Percentiles rank a stretch among this genome's conserved stretches.
phyloP scores from a whole-genome alignment of 2,888 invertebrate species.

The Thereva nobilitata region DNA sequence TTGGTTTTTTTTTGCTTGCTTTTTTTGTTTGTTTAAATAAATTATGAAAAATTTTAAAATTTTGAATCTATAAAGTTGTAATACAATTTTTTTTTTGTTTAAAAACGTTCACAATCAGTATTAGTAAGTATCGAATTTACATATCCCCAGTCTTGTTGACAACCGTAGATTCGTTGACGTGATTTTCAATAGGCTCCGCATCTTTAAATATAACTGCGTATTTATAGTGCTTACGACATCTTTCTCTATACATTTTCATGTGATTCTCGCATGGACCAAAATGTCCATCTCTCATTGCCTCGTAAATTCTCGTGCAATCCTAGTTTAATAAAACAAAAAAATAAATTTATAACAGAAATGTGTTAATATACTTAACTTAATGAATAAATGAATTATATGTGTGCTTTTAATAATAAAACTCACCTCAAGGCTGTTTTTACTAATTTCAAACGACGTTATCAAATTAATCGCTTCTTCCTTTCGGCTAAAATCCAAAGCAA shows the following conservation, averaged over 20 bases:
- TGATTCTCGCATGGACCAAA: slow-evolving; percentile 76
- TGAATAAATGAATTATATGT: background rate
- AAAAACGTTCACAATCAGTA: slow-evolving; percentile 13
- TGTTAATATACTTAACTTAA: background rate
- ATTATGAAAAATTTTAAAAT: slow-evolving; percentile 20
- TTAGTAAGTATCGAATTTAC: slow-evolving; percentile 14
- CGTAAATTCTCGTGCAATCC: slow-evolving; percentile 80
- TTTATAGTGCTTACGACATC: slow-evolving; percentile 76
- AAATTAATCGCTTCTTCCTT: slow-evolving; percentile 69
- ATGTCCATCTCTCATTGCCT: slow-evolving; percentile 76
- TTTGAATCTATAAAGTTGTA: slow-evolving; percentile 20
- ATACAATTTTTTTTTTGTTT: too few species aligned
- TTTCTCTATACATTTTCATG: slow-evolving; percentile 70
- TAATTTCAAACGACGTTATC: slow-evolving; percentile 62
- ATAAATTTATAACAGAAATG: slow-evolving; percentile 9
- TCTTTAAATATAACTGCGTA: slow-evolving; percentile 75
- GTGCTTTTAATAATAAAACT: slow-evolving; percentile 26
- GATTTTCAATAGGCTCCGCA: slow-evolving; percentile 49
- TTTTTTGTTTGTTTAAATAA: slow-evolving; percentile 24
- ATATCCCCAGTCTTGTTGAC: slow-evolving; percentile 13
- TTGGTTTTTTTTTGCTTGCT: background rate
- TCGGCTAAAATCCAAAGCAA: slow-evolving; percentile 70
- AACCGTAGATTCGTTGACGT: slow-evolving; percentile 26
- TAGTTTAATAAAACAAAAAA: slow-evolving; percentile 56
- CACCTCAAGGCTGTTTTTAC: slow-evolving; percentile 54